Percentiles rank a stretch among this genome's conserved stretches.
Evolutionary conservation across 2,888 invertebrate genomes (phyloP).

Genomic region (Cephus spinipes): DNA sequence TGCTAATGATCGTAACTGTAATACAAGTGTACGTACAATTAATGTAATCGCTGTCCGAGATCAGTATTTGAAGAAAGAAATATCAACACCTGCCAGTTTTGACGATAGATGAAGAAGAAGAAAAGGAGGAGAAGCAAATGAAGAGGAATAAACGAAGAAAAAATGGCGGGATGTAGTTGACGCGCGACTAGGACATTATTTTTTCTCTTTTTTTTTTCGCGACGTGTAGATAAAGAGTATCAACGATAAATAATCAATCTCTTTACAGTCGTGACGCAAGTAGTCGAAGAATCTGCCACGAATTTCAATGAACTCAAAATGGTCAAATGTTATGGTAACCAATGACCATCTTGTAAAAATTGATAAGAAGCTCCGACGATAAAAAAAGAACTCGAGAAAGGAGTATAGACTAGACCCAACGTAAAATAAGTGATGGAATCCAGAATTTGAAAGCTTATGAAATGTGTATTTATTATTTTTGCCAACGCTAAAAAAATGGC

Average conservation of each 20-base stretch:
- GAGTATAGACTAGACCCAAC: neutral
- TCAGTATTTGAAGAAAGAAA: constrained; percentile 12
- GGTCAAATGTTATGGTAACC: neutral
- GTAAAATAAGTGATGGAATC: neutral
- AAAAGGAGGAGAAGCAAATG: too few relatives aligned
- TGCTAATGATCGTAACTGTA: constrained; percentile 15
- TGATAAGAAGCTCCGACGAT: neutral
- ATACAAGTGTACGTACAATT: constrained; percentile 20
- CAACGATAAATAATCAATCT: neutral
- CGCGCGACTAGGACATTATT: neutral
- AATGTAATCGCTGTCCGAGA: constrained; percentile 18
- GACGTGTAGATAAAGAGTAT: neutral
- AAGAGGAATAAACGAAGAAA: neutral
- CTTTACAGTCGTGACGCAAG: neutral
- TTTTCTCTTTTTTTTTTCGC: neutral
- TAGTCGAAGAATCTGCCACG: neutral
- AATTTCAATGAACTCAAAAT: neutral
- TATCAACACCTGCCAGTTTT: constrained; percentile 22
- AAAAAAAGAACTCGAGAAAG: neutral
- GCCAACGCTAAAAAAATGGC: neutral
- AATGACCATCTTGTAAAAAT: neutral
- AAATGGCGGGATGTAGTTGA: neutral
- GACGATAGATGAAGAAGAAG: constrained; percentile 7
- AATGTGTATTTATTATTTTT: neutral
- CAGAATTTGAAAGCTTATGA: neutral